A percentile compares a stretch with the other conserved stretches of the same genome.
Evolutionary conservation across 2,797 vertebrate genomes (phyloP).

Genomic region (Mormyrops boulengeri): DNA sequence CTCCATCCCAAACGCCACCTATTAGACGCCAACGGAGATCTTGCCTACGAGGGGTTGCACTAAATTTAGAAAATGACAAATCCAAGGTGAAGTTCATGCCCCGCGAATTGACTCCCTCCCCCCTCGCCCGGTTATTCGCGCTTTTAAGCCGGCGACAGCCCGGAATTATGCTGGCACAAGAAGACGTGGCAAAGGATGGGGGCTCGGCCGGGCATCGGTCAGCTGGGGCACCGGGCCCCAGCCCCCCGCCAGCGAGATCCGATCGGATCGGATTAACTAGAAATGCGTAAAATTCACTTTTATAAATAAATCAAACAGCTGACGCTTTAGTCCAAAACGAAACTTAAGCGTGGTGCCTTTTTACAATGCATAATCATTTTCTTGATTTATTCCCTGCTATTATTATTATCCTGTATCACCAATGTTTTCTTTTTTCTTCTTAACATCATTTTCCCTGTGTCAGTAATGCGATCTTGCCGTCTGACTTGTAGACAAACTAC

Average conservation of each 20-base stretch:
- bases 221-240: neutral
- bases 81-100: constrained; percentile 32
- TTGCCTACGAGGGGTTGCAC: neutral
- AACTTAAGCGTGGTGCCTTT: neutral
- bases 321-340: neutral
- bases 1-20: constrained; percentile 3
- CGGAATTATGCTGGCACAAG: neutral
- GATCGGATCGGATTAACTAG: neutral
- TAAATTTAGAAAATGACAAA: constrained; percentile 6
- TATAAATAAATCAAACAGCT: neutral
- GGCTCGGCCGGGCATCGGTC: neutral
- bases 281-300: neutral
- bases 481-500: neutral
- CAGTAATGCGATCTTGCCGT: neutral
- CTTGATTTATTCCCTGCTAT: neutral
- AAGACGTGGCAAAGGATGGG: neutral
- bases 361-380: neutral
- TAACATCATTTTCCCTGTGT: neutral
- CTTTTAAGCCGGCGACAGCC: neutral
- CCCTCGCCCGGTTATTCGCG: neutral
- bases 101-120: neutral
- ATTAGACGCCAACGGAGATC: neutral
- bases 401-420: neutral
- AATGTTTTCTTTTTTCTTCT: neutral
- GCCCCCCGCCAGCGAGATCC: neutral